Conservation (phyloP, 2,888 invertebrate species). For the Notocelia uddmanniana region DNA sequence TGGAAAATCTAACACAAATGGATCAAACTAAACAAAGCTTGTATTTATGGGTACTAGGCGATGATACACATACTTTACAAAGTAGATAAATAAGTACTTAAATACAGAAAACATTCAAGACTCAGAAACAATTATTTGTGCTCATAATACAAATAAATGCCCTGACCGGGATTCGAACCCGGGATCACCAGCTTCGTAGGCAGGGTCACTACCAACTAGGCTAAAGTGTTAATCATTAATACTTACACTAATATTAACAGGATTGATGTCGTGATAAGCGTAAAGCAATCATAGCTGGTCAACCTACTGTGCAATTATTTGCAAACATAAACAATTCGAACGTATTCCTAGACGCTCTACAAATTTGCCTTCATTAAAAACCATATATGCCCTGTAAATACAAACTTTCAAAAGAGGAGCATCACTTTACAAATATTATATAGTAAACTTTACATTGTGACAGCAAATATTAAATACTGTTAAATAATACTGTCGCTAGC, state of each 20-base stretch:
- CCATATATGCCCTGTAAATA: slow-evolving; percentile 78
- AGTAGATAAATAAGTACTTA: no score
- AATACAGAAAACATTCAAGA: no score
- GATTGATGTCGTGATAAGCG: slow-evolving; percentile 6
- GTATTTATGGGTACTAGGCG: no score
- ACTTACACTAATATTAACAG: background rate
- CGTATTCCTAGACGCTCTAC: slow-evolving; percentile 58
- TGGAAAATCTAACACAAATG: no score
- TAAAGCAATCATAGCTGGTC: slow-evolving; percentile 37
- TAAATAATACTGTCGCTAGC: slow-evolving; percentile 82
- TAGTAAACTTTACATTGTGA: slow-evolving; percentile 83
- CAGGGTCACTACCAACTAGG: no score
- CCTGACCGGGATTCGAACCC: no score
- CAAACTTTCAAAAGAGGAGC: slow-evolving; percentile 81
- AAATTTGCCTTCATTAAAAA: slow-evolving; percentile 83
- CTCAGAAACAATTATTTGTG: no score
- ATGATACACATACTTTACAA: no score
- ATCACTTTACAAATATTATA: slow-evolving; percentile 83
- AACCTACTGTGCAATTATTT: slow-evolving; percentile 45
- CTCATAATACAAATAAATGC: no score
- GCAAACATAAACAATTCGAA: slow-evolving; percentile 43
- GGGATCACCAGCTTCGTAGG: no score
- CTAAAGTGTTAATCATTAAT: background rate
- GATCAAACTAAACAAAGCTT: no score
- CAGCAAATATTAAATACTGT: slow-evolving; percentile 83